Conservation (phyloP, 2,888 invertebrate species). For the Chloromyia formosa region DNA sequence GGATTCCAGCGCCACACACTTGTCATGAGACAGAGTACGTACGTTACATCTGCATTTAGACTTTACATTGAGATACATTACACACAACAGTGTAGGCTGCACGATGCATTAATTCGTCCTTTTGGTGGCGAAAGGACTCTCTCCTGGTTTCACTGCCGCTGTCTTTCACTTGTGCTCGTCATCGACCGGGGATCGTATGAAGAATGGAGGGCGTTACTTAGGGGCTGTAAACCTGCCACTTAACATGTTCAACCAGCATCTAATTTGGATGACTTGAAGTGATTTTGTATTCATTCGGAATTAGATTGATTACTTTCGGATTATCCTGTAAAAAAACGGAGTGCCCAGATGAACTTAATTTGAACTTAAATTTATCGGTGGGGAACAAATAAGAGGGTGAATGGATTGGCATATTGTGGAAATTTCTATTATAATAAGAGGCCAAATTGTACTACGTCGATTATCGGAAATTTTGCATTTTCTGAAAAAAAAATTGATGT, state of each 20-base stretch:
- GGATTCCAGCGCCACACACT: constrained; percentile 19
- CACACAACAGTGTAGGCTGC: neutral
- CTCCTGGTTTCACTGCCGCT: too few relatives aligned
- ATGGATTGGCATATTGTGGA: constrained; percentile 12
- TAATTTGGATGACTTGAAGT: constrained; percentile 45
- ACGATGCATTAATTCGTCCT: constrained; percentile 25
- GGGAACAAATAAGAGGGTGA: neutral
- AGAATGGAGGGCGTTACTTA: constrained; percentile 43
- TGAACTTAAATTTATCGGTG: constrained; percentile 9
- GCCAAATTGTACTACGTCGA: too few relatives aligned
- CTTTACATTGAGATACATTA: neutral
- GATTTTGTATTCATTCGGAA: constrained; percentile 49
- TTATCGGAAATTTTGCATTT: too few relatives aligned
- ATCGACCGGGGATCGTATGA: too few relatives aligned
- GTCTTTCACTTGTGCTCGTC: too few relatives aligned
- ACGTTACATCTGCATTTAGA: constrained; percentile 1
- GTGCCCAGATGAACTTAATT: too few relatives aligned
- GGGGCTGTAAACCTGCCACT: constrained; percentile 47
- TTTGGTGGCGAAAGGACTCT: constrained; percentile 14
- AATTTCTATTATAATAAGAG: too few relatives aligned
- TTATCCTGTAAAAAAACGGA: constrained; percentile 36
- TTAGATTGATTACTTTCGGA: constrained; percentile 49
- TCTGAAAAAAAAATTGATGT: too few relatives aligned
- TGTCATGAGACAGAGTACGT: constrained; percentile 3
- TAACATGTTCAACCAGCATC: constrained; percentile 47